Base-by-base conservation (phyloP, 2,113 vertebrate species). In the Odontophorus gujanensis region DNA sequence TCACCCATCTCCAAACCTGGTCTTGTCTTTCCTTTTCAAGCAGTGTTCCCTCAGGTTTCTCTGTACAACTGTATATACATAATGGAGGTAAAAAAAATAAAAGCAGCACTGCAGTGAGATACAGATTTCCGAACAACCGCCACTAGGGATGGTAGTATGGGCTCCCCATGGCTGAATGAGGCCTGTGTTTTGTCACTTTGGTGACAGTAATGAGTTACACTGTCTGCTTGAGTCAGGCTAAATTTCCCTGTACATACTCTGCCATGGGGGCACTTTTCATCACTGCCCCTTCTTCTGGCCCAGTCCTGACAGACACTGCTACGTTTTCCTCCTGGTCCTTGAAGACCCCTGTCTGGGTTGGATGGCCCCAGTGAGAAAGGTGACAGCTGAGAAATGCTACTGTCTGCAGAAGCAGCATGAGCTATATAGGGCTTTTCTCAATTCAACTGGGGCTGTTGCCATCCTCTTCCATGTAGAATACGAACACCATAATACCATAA, bases 111-210 rank as follows among this genome's bases (percentile, higher is more conserved):
- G 32, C 15, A 68, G 61, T 65, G 14, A 76, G 61, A 79, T 20
- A 7, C 1, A 2, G 2, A 2, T 58, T 82, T 13, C 24, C 11
- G 59, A 21, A 59, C 9, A 67, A 21, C 4, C 17, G 5, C 0
- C 11, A 13, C 3, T 38, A 38, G 10, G 13, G 55, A 34, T 21
- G 47, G 11, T 43, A 75, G 19, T 4, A 5, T 3, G 21, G n/a
- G 79, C 76, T 26, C 36, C 72, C 7, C 3, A 0, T 40, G 40
- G 7, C 6, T 25, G 8, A 66, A 53, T 50, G 30, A 34, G 20
- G 14, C 3, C 72, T 85, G 38, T 53, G 36, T 79, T 79, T 26
- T 73, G 10, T 6, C 28, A 28, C 11, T 43, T 76, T 26, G 11
- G 13, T 47, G 30, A 34, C 53, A 66, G 28, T 21, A 42, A 34